Percentiles rank a stretch among this genome's conserved stretches.
Evolutionary conservation across 2,113 vertebrate genomes (phyloP).

Genomic region (Narcine bancroftii): DNA sequence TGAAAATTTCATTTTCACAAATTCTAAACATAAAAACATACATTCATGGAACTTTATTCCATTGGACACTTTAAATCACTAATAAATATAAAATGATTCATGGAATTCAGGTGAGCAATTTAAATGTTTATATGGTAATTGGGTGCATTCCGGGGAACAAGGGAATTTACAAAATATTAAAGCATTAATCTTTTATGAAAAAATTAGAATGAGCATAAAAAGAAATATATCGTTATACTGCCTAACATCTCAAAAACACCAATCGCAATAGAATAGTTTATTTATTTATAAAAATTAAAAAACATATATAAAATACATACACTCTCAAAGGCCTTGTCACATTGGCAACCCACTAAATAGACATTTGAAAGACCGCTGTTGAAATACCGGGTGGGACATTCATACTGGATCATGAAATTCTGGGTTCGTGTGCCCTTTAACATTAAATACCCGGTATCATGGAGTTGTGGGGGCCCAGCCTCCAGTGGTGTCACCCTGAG

Average conservation of each 20-base stretch:
- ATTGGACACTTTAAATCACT: not conserved
- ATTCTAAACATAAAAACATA: not conserved
- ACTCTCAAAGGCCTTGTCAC: no score
- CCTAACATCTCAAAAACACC: not conserved
- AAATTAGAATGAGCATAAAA: not conserved
- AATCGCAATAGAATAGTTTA: not conserved
- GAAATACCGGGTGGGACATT: no score
- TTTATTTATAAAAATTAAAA: no score
- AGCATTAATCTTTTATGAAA: not conserved
- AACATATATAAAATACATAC: no score
- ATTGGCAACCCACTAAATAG: no score
- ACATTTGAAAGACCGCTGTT: no score
- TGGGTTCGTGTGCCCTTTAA: no score
- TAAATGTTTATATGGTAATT: not conserved
- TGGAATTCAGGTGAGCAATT: not conserved
- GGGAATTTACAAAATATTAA: not conserved
- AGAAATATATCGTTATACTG: not conserved
- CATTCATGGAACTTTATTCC: not conserved
- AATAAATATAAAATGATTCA: not conserved
- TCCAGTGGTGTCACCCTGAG: no score
- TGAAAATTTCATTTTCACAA: not conserved
- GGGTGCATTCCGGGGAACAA: not conserved
- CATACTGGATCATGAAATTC: no score
- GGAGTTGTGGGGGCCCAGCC: no score
- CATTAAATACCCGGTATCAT: no score